Conservation (phyloP, 2,888 invertebrate genomes). For the Trissolcus brochymenae region DNA sequence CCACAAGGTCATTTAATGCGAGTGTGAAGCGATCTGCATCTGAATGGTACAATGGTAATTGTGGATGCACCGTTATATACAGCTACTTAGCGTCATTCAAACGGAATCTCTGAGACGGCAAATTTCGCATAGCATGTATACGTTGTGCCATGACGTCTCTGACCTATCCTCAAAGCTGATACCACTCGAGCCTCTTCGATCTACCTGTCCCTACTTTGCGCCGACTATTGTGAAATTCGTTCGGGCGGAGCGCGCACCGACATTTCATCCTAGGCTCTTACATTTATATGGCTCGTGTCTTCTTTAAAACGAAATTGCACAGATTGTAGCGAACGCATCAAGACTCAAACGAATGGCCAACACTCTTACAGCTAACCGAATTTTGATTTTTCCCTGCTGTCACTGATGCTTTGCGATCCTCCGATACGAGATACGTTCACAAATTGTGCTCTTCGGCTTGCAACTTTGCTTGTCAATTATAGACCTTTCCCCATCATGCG, state of each 20-base stretch:
- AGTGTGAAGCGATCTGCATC: slow-evolving; percentile 73
- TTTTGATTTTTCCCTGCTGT: slow-evolving; percentile 17
- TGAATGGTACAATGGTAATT: slow-evolving; percentile 73
- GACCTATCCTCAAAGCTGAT: slow-evolving; percentile 60
- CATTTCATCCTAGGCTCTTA: background rate
- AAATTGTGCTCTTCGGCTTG: slow-evolving; percentile 18
- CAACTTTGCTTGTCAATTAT: slow-evolving; percentile 2
- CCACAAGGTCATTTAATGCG: slow-evolving; percentile 67
- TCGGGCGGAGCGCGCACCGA: slow-evolving; percentile 6
- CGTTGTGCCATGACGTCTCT: slow-evolving; percentile 17
- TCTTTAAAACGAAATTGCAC: slow-evolving; percentile 37
- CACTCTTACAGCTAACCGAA: background rate
- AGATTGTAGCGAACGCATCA: slow-evolving; percentile 40
- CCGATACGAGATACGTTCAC: slow-evolving; percentile 8
- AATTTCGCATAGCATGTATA: slow-evolving; percentile 4
- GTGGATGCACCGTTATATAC: slow-evolving; percentile 71
- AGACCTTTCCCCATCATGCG: too few species aligned
- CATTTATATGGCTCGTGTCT: slow-evolving; percentile 40
- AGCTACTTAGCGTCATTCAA: slow-evolving; percentile 55
- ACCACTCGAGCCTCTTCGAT: slow-evolving; percentile 62
- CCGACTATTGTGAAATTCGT: slow-evolving; percentile 22
- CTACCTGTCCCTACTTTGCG: slow-evolving; percentile 60
- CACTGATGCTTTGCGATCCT: background rate
- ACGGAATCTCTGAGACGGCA: slow-evolving; percentile 5
- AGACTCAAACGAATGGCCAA: slow-evolving; percentile 11